Percentiles rank a stretch among this genome's conserved stretches.
phyloP scores from a whole-genome alignment of 2,888 invertebrate species.

The Spodoptera exigua region DNA sequence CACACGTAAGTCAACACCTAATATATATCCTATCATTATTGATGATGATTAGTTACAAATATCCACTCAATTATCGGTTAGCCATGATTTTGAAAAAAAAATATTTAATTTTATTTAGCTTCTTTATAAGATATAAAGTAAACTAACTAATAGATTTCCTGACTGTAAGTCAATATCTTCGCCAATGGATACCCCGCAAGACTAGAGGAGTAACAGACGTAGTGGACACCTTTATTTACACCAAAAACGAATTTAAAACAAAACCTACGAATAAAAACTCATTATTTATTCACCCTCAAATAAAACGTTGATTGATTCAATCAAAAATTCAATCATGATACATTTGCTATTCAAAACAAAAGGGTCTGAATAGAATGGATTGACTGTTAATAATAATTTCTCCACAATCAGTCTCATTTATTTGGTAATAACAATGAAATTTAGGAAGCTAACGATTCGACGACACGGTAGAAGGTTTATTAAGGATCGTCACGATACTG shows the following conservation, averaged over 20 bases:
- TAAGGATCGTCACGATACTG: slow-evolving; percentile 33
- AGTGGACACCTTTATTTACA: too few relatives aligned
- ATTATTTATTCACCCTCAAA: slow-evolving; percentile 50
- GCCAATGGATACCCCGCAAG: too few relatives aligned
- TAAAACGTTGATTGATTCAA: slow-evolving; percentile 35
- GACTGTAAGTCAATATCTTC: too few relatives aligned
- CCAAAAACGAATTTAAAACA: slow-evolving; percentile 6
- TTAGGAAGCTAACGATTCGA: slow-evolving; percentile 20
- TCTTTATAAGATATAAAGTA: too few relatives aligned
- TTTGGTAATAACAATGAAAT: slow-evolving; percentile 38
- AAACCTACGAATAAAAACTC: slow-evolving; percentile 7
- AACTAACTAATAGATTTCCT: too few relatives aligned
- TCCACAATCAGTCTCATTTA: slow-evolving; percentile 16
- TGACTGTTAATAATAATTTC: slow-evolving; percentile 33
- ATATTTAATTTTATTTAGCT: too few relatives aligned
- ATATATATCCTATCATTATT: too few relatives aligned
- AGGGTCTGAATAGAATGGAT: slow-evolving; percentile 12
- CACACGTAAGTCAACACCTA: too few relatives aligned
- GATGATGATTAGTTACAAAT: too few relatives aligned
- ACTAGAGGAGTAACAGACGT: too few relatives aligned
- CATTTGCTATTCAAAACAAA: slow-evolving; percentile 42
- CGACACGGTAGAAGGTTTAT: slow-evolving; percentile 35
- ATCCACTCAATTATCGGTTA: too few relatives aligned
- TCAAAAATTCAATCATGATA: slow-evolving; percentile 41
- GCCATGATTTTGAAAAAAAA: too few relatives aligned